phyloP scores from a whole-genome alignment of 92 coral and sea anemone species.

The Heteractis magnifica region DNA sequence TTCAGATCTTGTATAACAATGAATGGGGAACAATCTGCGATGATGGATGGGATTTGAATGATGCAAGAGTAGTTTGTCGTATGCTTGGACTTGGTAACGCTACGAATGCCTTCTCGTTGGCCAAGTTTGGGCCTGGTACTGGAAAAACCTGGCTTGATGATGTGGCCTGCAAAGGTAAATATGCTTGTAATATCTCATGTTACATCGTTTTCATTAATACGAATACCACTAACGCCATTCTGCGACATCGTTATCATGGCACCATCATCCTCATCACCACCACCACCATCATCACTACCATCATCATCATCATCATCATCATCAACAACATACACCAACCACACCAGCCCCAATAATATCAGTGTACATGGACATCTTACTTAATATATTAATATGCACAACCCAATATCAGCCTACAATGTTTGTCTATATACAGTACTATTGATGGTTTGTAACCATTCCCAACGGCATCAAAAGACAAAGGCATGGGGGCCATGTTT shows the following conservation, averaged over 20 bases:
- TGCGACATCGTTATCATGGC: background rate
- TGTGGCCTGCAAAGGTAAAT: constrained; percentile 61
- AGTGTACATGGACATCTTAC: no score
- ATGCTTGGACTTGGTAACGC: constrained; percentile 78
- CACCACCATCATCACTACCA: background rate
- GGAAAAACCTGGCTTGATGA: constrained; percentile 74
- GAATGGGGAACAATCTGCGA: constrained; percentile 78
- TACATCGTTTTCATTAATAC: background rate
- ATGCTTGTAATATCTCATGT: background rate
- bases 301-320: no score
- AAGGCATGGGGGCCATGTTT: no score
- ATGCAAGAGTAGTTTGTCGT: constrained; percentile 72
- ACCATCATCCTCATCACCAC: background rate
- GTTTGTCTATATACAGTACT: no score
- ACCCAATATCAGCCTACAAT: no score
- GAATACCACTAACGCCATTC: no score
- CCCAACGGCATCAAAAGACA: no score
- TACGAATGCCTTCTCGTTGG: constrained; percentile 32
- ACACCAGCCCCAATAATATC: no score
- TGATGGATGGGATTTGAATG: constrained; percentile 57
- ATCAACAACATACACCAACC: no score
- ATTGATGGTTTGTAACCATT: no score
- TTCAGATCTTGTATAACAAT: constrained; percentile 51
- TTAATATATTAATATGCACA: no score
- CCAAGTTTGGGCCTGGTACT: constrained; percentile 51